A percentile compares a stretch with the other conserved stretches of the same genome.
phyloP scores from a whole-genome alignment of 1,140 invertebrate species.

The Anastrepha ludens region DNA sequence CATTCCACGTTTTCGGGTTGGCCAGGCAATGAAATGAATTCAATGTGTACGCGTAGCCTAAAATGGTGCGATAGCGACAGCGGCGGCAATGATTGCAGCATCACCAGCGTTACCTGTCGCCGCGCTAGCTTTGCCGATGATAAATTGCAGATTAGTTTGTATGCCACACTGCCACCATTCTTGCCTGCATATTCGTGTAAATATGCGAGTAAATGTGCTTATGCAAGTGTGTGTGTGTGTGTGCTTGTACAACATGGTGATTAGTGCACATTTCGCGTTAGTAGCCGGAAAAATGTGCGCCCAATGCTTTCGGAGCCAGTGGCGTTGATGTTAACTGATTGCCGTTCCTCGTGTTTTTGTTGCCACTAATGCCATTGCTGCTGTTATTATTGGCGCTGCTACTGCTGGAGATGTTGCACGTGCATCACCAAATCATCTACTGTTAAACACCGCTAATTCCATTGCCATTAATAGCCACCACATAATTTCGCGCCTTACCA shows the following conservation, averaged over 20 bases:
- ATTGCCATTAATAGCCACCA: conserved; percentile 33
- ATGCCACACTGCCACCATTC: conserved; percentile 51
- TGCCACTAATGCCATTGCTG: neutral
- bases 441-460: conserved; percentile 43
- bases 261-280: conserved; percentile 26
- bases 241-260: neutral
- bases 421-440: conserved; percentile 42
- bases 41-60: neutral
- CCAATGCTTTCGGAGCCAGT: neutral
- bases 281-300: conserved; percentile 34
- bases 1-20: conserved; percentile 42
- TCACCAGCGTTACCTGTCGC: conserved; percentile 49
- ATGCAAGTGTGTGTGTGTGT: neutral
- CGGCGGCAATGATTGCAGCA: neutral
- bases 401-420: neutral
- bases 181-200: no score
- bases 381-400: neutral
- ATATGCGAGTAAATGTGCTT: neutral
- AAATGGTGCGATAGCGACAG: conserved; percentile 15
- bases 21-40: conserved; percentile 40
- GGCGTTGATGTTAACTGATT: neutral
- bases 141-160: conserved; percentile 51
- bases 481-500: conserved; percentile 1
- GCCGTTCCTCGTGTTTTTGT: neutral
- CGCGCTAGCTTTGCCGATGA: conserved; percentile 38